Evolutionary conservation across 2,113 vertebrate genomes (phyloP).

Genomic region (Phalacrocorax pelagicus): DNA sequence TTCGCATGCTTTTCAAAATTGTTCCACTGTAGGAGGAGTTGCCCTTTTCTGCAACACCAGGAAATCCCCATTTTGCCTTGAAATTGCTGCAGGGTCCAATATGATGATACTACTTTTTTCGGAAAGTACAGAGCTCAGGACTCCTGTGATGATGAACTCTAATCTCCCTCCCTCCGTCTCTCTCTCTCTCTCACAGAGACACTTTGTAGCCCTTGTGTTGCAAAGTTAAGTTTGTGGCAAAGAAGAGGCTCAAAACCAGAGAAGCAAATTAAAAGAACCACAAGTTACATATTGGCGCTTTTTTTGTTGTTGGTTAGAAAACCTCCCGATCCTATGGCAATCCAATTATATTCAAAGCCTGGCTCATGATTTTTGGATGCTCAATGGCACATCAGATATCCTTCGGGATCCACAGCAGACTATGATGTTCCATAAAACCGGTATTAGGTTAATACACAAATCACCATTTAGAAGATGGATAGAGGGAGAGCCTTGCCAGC

Average conservation of each 20-base stretch:
- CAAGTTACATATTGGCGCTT: neutral
- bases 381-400: neutral
- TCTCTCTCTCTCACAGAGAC: neutral
- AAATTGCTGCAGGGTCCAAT: neutral
- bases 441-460: neutral
- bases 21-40: neutral
- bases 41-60: neutral
- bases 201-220: neutral
- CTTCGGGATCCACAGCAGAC: neutral
- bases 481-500: neutral
- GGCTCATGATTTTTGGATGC: neutral
- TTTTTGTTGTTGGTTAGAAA: neutral
- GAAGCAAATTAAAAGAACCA: neutral
- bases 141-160: neutral
- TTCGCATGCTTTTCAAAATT: neutral
- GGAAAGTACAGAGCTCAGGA: neutral
- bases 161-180: neutral
- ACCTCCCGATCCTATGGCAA: neutral
- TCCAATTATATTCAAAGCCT: constrained; percentile 15
- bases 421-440: neutral
- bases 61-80: constrained; percentile 16
- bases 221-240: neutral
- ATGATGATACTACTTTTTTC: neutral
- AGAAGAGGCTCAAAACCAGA: neutral
- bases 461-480: neutral